Base-by-base conservation (phyloP, 2,888 invertebrate species). In the Campopleginae sp. region DNA sequence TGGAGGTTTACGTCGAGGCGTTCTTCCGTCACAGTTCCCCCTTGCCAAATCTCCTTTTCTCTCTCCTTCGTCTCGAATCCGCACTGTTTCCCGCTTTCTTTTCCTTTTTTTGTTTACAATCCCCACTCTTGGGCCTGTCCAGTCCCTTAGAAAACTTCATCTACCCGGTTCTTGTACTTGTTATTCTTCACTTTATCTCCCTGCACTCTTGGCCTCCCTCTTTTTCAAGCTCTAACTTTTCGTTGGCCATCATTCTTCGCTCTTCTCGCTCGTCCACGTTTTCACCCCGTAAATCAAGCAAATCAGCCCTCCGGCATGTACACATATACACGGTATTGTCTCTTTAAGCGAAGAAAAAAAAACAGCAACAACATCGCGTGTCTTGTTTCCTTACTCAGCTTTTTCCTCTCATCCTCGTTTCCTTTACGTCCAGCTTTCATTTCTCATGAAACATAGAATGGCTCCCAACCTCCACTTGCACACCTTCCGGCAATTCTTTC, bases 1-100 rank as follows among this genome's bases (percentile, higher is more conserved):
- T 89, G 86, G 87, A 85, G 88, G 87, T 90, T 84, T 84, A 84
- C 80, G 76, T 70, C 83, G 78, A n/a, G 27, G 76, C 51, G 38
- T 78, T 75, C 65, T 84, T 80, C 70, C 63, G 70, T 76, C 75
- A 54, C 51, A 71, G 75, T 61, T 84, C 71, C 70, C 65, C 33
- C 75, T 70, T 58, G 48, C 70, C 70, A 51, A 61, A 74, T 77
- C 78, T 71, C 54, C 42, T 61, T 68, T 76, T 51, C 31, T 58
- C 66, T 5, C 17, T 61, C 23, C 33, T 27, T 14, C 33, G 12
- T 31, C 48, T 19, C 19, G 38, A 8, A 0, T 17, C 33, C 38
- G 42, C 44, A 3, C 38, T 46, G 14, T 70, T 75, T 33, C 63
- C 66, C 33, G 31, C 10, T 27, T 63, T 63, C 46, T 63, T 19